Percentiles rank a stretch among this genome's conserved stretches.
phyloP scores from a whole-genome alignment of 1,140 invertebrate species.

The Notospermus geniculatus region DNA sequence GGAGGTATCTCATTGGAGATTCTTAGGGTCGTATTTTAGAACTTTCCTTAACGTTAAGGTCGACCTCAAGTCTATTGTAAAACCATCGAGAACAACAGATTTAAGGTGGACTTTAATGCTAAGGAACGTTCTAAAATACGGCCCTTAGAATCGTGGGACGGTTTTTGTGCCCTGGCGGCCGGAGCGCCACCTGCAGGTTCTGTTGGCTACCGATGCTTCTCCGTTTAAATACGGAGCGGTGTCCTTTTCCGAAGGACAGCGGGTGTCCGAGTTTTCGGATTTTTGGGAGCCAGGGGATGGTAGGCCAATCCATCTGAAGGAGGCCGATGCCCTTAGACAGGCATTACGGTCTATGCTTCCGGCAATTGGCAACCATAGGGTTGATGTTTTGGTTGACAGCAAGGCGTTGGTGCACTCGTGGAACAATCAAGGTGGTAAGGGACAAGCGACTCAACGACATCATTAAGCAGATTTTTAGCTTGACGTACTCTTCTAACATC shows the following conservation, averaged over 20 bases:
- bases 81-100: too few species aligned
- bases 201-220: not conserved
- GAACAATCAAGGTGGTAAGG: not conserved
- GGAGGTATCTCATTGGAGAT: not conserved
- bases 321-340: not conserved
- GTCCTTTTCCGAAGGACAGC: not conserved
- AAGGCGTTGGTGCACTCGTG: not conserved
- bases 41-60: too few species aligned
- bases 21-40: too few species aligned
- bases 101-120: too few species aligned
- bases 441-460: not conserved
- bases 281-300: not conserved
- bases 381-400: not conserved
- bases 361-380: not conserved
- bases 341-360: not conserved
- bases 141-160: not conserved
- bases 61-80: too few species aligned
- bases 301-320: not conserved
- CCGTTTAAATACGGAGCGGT: not conserved
- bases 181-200: not conserved
- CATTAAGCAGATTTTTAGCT: not conserved
- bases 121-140: too few species aligned
- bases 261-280: not conserved
- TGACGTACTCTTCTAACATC: not conserved
- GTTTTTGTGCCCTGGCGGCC: not conserved